Evolutionary conservation across 2,113 vertebrate species (phyloP).

Genomic region (Castor canadensis): DNA sequence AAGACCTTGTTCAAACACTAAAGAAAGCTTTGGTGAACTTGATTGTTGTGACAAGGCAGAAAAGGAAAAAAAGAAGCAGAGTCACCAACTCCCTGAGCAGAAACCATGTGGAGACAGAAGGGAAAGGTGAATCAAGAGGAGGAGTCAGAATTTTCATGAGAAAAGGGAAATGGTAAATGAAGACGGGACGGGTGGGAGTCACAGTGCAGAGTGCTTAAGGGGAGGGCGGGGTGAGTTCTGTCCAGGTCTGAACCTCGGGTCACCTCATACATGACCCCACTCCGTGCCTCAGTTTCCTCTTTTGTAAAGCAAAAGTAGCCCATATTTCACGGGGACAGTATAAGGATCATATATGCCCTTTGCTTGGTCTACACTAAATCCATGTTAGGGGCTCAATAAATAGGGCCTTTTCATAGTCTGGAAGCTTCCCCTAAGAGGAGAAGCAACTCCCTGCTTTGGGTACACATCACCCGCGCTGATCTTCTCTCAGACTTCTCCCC

Average conservation of each 20-base stretch:
- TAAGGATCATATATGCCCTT: neutral
- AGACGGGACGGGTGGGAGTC: no score
- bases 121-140: neutral
- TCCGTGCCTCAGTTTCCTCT: constrained; percentile 37
- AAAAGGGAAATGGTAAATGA: neutral
- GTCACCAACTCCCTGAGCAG: neutral
- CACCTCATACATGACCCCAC: neutral
- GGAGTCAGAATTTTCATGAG: neutral
- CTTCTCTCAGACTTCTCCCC: neutral
- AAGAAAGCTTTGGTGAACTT: no score
- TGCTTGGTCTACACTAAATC: neutral
- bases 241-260: neutral
- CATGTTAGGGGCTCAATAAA: neutral
- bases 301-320: neutral
- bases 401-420: no score
- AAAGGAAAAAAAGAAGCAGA: neutral
- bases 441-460: accelerated
- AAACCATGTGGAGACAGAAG: neutral
- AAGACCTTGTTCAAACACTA: no score
- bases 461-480: neutral
- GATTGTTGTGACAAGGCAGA: no score
- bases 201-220: accelerated
- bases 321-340: neutral
- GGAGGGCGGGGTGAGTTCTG: neutral
- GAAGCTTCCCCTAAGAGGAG: neutral